A percentile compares a stretch with the other conserved stretches of the same genome.
Conservation (phyloP, 35 echinoderm and acorn worm species). For the Ophiothrix spiculata region DNA sequence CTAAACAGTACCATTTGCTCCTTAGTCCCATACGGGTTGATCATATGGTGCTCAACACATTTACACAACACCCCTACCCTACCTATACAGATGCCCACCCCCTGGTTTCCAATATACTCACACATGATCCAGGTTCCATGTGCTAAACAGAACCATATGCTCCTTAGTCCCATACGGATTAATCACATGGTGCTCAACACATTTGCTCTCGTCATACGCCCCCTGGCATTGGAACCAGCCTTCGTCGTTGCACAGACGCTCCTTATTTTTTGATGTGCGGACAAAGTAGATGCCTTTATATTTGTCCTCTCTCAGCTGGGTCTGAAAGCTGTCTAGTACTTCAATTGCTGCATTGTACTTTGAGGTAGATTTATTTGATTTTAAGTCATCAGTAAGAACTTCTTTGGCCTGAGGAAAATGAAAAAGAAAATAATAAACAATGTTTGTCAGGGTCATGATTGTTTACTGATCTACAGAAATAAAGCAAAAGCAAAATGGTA, state of each 20-base stretch:
- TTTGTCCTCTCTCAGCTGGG: slow-evolving; percentile 3
- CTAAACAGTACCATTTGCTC: slow-evolving; percentile 34
- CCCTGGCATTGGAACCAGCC: slow-evolving; percentile 32
- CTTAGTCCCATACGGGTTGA: slow-evolving; percentile 40
- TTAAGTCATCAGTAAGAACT: neutral
- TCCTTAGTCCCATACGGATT: slow-evolving; percentile 44
- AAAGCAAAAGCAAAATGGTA: no score
- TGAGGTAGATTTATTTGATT: neutral
- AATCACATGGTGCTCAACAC: neutral
- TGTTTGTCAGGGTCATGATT: no score
- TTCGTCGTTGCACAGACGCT: slow-evolving; percentile 14
- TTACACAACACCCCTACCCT: neutral
- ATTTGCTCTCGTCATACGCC: neutral
- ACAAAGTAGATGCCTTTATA: slow-evolving; percentile 32
- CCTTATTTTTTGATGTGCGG: neutral
- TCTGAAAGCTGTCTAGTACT: neutral
- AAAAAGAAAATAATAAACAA: neutral
- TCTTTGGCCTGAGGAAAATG: neutral
- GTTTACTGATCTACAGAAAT: no score
- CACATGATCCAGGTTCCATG: slow-evolving; percentile 61
- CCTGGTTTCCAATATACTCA: slow-evolving; percentile 32
- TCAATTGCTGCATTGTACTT: no score
- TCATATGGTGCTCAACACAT: neutral
- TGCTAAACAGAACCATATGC: slow-evolving; percentile 22
- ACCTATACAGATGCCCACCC: slow-evolving; percentile 18